These are phyloP conservation scores for Xestia sexstrigata DNA, from an alignment of 2,888 invertebrate genomes.

Conservation along the genomic window DNA sequence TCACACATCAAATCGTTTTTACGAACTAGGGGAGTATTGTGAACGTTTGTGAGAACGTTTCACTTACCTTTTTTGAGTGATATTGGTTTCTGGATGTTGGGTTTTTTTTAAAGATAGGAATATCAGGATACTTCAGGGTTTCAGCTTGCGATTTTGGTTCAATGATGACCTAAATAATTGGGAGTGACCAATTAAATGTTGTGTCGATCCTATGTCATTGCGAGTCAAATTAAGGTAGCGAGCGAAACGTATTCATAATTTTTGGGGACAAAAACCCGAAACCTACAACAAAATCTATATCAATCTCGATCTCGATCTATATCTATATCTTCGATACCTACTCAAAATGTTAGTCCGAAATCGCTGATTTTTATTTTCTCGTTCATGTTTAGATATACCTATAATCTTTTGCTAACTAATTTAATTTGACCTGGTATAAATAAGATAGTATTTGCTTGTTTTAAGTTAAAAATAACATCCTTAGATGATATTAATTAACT, in stretches of 20 bases:
- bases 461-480: background rate
- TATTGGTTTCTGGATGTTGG: constrained; percentile 22
- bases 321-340: too few species aligned
- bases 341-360: background rate
- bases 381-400: background rate
- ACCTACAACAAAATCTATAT: too few species aligned
- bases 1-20: constrained; percentile 53
- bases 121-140: background rate
- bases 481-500: too few species aligned
- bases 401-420: background rate
- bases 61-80: constrained; percentile 25
- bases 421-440: background rate
- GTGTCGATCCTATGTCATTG: background rate
- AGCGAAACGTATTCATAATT: background rate
- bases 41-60: constrained; percentile 34
- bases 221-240: background rate
- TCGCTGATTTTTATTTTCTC: background rate
- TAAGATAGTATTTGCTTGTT: background rate
- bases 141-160: background rate
- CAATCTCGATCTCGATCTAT: too few species aligned
- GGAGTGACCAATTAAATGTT: background rate
- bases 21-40: constrained; percentile 44
- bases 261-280: background rate
- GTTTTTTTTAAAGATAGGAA: background rate
- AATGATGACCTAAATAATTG: background rate